Conservation (phyloP, 2,888 invertebrate genomes). For the Drosophila subquinaria region DNA sequence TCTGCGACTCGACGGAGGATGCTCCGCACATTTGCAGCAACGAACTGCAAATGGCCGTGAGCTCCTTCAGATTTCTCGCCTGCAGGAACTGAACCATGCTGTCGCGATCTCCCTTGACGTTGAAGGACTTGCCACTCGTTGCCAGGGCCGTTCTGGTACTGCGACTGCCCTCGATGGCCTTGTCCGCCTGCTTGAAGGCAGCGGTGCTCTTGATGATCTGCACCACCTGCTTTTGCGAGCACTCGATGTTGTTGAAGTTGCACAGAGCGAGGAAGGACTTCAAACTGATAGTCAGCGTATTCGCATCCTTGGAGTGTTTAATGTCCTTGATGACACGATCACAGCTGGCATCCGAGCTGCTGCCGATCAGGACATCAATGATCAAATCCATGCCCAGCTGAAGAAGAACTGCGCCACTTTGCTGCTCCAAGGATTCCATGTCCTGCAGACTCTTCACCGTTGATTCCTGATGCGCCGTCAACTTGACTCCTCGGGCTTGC, state of each 20-base stretch:
- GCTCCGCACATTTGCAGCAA: slow-evolving; percentile 64
- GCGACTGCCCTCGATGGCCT: slow-evolving; percentile 39
- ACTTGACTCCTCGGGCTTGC: slow-evolving; percentile 56
- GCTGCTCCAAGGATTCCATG: slow-evolving; percentile 30
- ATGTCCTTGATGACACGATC: slow-evolving; percentile 60
- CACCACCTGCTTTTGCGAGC: slow-evolving; percentile 59
- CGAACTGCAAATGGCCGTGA: slow-evolving; percentile 50
- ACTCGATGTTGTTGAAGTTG: slow-evolving; percentile 63
- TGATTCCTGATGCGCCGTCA: slow-evolving; percentile 41
- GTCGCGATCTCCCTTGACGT: slow-evolving; percentile 55
- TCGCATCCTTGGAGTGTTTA: slow-evolving; percentile 52
- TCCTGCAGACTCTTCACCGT: slow-evolving; percentile 50
- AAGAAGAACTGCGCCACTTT: slow-evolving; percentile 41
- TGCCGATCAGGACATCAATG: slow-evolving; percentile 66
- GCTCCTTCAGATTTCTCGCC: slow-evolving; percentile 39
- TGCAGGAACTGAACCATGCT: slow-evolving; percentile 56
- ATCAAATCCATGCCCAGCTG: slow-evolving; percentile 69
- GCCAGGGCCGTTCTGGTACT: slow-evolving; percentile 50
- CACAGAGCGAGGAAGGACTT: slow-evolving; percentile 63
- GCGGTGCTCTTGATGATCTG: slow-evolving; percentile 66
- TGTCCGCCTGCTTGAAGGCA: slow-evolving; percentile 6
- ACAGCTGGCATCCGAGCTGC: slow-evolving; percentile 46
- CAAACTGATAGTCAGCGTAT: slow-evolving; percentile 48
- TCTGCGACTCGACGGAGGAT: slow-evolving; percentile 44
- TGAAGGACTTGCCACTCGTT: background rate